Base-by-base conservation (phyloP, 2,888 invertebrate species). In the Idaea straminata region DNA sequence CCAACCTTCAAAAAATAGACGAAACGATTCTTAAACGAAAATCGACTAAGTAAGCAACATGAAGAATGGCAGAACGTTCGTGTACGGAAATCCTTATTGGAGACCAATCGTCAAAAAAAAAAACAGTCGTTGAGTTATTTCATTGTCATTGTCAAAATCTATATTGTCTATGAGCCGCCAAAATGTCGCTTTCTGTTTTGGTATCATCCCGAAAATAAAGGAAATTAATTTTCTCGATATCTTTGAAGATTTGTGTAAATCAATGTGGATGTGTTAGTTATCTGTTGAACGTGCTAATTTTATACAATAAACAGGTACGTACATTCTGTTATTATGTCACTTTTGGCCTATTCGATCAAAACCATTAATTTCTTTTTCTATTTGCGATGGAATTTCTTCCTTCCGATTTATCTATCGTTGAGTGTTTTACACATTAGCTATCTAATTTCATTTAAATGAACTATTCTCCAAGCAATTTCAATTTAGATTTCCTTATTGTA, bases 131-230 rank as follows among this genome's bases (percentile, higher is more conserved):
- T 47, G 10, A 47, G 47, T 47, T 47, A 47, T 47, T 47, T 13
- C 47, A 47, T 47, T 47, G 47, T 47, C 58, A 64, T 61, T 47
- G 63, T 34, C 15, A 60, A 60, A 66, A 62, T 61, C 47, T 58
- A 61, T 59, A 60, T 69, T 80, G 79, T 87, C 84, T 86, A 83
- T 88, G 86, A 75, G 68, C 78, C 75, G 75, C 77, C 84, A 91
- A 91, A 89, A 91, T 92, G 92, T 91, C 90, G 91, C 85, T 86
- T 83, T 86, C 86, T 92, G 92, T 92, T 92, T 91, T 91, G 89
- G 88, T 91, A 85, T 86, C 81, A 77, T 86, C 82, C 84, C 80
- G 80, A 78, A 84, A 69, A 80, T 85, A 85, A 83, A 89, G 82
- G 74, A 85, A 86, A 86, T 84, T 82, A 85, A 83, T 85, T 86